Evolutionary conservation across 2,113 vertebrate species (phyloP), one percentile per base, ranked within the genome.

Genomic region (Rousettus leschenaultii): DNA sequence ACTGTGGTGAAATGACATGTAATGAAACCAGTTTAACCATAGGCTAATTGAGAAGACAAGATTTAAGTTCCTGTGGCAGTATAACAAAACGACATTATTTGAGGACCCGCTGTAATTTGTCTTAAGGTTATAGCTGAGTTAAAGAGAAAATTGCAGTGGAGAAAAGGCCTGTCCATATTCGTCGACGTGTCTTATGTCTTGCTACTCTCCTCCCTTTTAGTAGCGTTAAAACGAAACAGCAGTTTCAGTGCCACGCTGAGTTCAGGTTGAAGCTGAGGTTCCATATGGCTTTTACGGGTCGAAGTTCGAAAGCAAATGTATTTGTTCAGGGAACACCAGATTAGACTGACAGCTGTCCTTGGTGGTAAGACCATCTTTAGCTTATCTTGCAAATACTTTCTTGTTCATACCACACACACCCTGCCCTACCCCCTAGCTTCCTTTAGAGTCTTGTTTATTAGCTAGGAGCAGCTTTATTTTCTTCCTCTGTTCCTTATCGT

Each of bases 291-390:
- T 92, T 95, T 66, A 0, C 0, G 1, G 97, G 96, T 97, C 86
- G 93, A 94, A 98, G 97, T 97, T 98, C 84, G 38, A 94, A 95
- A 95, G 91, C 94, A 98, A 98, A 91, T 88, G 86, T 48, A 88
- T 97, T 98, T 98, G 91, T 95, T 96, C 93, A 95, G 96, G 83
- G 96, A 95, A 82, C 38, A 59, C 77, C 93, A 91, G 84, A 66
- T 97, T 94, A 89, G 91, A 43, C 73, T 89, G 51, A 74, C 95
- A 98, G 88, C 92, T 98, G 95, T 82, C 89, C 43, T 71, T 68
- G 88, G 71, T 66, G 35, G 88, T 74, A 87, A 65, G 45, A 70
- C 45, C 40, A 3, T 82, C 77, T 26, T 82, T 5, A 9, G 71
- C 0, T 0, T 18, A 43, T 77, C 71, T 74, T 74, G 88, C 1